Evolutionary conservation across 1,140 invertebrate genomes (phyloP), one percentile per base, ranked within the genome.

Genomic region (Aphis gossypii): DNA sequence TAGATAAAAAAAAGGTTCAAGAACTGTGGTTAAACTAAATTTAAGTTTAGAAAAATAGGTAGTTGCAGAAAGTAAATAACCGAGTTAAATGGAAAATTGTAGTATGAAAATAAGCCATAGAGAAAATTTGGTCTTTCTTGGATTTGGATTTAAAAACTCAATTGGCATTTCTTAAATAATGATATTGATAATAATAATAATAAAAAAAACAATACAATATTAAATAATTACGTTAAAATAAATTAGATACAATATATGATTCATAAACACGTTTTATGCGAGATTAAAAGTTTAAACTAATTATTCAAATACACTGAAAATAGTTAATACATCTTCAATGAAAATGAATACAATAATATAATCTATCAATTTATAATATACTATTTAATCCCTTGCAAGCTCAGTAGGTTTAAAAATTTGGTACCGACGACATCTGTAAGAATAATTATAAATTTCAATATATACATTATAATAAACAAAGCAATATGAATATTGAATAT

Each of bases 341-440:
- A 89, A 54, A 88, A 51, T 60, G 6, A 90, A 38, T 30, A 56
- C 60, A 90, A 60, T 20, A n/a, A 41, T 41, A 41, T 90, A 89
- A 68, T 68, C 88, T 82, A 92, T 68, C 1, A n/a, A 82, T 46
- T 46, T 82, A 11, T 92, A 48, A 35, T 46, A n/a, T 82, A 82
- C 82, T 82, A 35, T 38, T 93, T 84, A 93, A 84, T 93, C 92
- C 8, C 92, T 93, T 8, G 92, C 51, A 86, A 93, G 48, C 48
- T 93, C 92, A 44, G 92, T 93, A 54, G 92, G 92, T 93, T 93
- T 93, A 86, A 41, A 93, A 93, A 93, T 93, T 44, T 93, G 92
- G 14, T 93, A 93, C 8, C 92, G 46, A 1, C 92, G 92, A 83
- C 92, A 93, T 93, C 92, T 93, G 46, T 82, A 83, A 84, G 54